phyloP scores from a whole-genome alignment of 2,113 vertebrate species.

The Varanus komodoensis region DNA sequence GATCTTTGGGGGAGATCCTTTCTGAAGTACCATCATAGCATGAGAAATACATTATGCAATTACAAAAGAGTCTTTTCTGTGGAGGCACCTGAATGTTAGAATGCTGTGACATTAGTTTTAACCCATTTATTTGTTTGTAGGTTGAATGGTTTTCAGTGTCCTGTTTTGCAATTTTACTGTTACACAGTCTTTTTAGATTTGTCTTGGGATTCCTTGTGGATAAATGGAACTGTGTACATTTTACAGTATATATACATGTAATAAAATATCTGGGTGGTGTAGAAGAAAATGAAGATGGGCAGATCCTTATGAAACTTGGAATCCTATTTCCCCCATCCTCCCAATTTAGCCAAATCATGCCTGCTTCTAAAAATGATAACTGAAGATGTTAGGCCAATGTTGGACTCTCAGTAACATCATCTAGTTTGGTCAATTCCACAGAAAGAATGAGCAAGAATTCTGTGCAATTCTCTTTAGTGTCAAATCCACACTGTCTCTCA shows the following conservation, averaged over 20 bases:
- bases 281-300: neutral
- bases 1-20: no score
- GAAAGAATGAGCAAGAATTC: constrained; percentile 24
- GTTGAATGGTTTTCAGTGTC: neutral
- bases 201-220: neutral
- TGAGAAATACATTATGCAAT: no score
- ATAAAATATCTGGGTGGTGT: neutral
- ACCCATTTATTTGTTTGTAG: neutral
- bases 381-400: neutral
- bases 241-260: no score
- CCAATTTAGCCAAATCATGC: neutral
- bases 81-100: neutral
- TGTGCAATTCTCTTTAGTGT: neutral
- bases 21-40: no score
- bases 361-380: neutral
- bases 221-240: neutral
- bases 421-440: neutral
- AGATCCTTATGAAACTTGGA: neutral
- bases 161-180: neutral
- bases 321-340: neutral
- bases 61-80: no score
- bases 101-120: neutral
- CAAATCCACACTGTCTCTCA: constrained; percentile 20
- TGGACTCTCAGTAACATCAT: neutral
- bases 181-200: neutral